A percentile compares a stretch with the other conserved stretches of the same genome.
These are phyloP conservation scores for Hipposideros larvatus DNA, from an alignment of 2,797 vertebrate species.

Conservation along the genomic window DNA sequence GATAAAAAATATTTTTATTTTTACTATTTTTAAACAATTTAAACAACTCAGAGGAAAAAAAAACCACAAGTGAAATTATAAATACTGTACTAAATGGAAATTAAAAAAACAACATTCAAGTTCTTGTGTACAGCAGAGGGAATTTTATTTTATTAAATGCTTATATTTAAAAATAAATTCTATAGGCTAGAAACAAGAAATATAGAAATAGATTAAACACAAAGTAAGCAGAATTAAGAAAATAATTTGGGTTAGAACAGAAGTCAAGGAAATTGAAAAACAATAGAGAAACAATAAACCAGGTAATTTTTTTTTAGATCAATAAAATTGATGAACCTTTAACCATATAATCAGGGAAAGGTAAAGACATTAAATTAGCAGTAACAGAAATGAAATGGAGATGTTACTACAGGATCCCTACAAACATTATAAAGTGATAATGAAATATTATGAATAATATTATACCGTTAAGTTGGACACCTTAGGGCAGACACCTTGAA, in stretches of 20 bases:
- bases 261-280: not conserved
- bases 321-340: not conserved
- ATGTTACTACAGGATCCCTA: not conserved
- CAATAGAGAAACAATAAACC: not conserved
- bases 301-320: not conserved
- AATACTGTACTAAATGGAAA: not conserved
- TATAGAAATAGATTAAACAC: not conserved
- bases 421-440: not conserved
- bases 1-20: not conserved
- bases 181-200: not conserved
- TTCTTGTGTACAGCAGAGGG: not conserved
- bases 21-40: not conserved
- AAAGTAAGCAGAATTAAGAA: not conserved
- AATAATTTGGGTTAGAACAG: not conserved
- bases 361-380: not conserved
- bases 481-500: not conserved
- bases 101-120: not conserved
- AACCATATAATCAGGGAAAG: not conserved
- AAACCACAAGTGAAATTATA: not conserved
- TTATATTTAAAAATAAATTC: not conserved
- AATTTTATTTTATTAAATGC: not conserved
- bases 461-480: not conserved
- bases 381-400: not conserved
- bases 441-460: not conserved
- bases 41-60: not conserved